These are phyloP conservation scores for Palythoa caribaeorum DNA, from an alignment of 92 coral and sea anemone species.

Conservation along the genomic window DNA sequence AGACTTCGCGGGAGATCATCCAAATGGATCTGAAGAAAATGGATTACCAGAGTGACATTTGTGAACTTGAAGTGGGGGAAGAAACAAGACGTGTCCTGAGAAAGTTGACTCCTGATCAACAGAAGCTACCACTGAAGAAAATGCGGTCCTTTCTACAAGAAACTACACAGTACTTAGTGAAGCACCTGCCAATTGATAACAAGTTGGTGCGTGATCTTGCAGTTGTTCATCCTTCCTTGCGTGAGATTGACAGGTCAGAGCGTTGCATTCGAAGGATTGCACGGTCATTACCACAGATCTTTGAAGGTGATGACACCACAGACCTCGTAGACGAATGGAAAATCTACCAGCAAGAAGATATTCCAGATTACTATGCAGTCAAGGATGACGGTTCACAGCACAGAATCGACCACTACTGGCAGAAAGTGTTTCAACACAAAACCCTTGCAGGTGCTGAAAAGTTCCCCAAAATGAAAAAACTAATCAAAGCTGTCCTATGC, in stretches of 20 bases:
- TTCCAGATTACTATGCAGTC: constrained; percentile 27
- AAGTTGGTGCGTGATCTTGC: constrained; percentile 30
- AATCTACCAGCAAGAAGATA: constrained; percentile 17
- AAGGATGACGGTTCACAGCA: constrained; percentile 21
- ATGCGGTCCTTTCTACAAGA: constrained; percentile 30
- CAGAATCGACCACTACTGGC: constrained; percentile 11
- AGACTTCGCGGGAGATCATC: constrained; percentile 11
- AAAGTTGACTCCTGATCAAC: constrained; percentile 21
- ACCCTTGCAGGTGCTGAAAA: constrained; percentile 32
- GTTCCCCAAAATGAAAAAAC: constrained; percentile 23
- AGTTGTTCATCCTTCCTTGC: constrained; percentile 24
- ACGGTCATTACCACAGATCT: neutral
- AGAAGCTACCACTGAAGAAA: constrained; percentile 32
- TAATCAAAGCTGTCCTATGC: constrained; percentile 23
- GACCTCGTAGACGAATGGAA: constrained; percentile 22
- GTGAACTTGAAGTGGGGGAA: constrained; percentile 33
- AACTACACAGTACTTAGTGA: constrained; percentile 24
- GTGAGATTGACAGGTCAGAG: constrained; percentile 19
- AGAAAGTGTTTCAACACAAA: constrained; percentile 30
- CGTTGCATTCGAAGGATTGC: constrained; percentile 6
- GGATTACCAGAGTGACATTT: constrained; percentile 29
- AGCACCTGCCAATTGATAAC: constrained; percentile 15
- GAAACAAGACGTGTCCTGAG: constrained; percentile 12
- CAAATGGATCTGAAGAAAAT: constrained; percentile 9
- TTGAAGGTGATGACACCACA: neutral